Evolutionary conservation across 2,797 vertebrate species (phyloP).

Genomic region (Lepus oiostolus): DNA sequence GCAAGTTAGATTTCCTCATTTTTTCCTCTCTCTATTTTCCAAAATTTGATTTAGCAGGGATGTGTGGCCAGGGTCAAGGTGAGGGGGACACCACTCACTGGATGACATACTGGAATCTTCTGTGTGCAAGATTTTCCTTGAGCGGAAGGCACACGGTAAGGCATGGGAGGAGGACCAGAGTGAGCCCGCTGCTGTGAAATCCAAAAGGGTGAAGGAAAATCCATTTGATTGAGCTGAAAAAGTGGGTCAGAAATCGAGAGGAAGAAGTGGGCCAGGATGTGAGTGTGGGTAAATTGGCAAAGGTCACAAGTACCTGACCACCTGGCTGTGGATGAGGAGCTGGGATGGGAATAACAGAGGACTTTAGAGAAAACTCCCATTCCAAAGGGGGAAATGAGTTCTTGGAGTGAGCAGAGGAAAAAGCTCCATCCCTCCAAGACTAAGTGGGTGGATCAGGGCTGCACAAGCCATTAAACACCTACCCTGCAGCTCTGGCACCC

Average conservation of each 20-base stretch:
- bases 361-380: slow-evolving; percentile 24
- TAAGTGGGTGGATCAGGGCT: slow-evolving; percentile 11
- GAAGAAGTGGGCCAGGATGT: not conserved
- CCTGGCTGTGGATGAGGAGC: not conserved
- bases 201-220: not conserved
- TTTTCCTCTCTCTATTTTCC: not conserved
- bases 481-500: not conserved
- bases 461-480: not conserved
- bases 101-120: not conserved
- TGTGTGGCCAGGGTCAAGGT: not conserved
- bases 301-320: slow-evolving; percentile 17
- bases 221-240: slow-evolving; percentile 7
- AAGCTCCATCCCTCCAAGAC: slow-evolving; percentile 44
- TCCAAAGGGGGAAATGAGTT: slow-evolving; percentile 14
- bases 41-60: not conserved
- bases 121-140: not conserved
- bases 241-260: not conserved
- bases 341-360: not conserved
- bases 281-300: not conserved
- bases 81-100: not conserved
- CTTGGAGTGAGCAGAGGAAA: slow-evolving; percentile 66
- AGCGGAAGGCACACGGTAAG: not conserved
- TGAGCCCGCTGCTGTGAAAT: not conserved
- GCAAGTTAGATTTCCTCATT: not conserved
- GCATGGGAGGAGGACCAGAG: not conserved